phyloP scores from a whole-genome alignment of 2,797 vertebrate genomes.

The Amblyopsis hoosieri region DNA sequence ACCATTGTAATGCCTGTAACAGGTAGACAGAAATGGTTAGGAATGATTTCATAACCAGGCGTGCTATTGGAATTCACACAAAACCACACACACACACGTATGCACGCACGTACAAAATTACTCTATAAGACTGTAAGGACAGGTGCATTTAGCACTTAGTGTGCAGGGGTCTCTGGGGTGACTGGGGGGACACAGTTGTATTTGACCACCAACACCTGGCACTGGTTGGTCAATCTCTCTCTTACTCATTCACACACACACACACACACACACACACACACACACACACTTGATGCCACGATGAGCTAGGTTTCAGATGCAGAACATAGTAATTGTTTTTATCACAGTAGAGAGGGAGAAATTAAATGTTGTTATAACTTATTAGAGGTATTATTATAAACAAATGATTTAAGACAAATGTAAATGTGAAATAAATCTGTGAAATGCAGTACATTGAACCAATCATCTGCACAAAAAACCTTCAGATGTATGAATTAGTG shows the following conservation, averaged over 20 bases:
- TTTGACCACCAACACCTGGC: conserved; percentile 74
- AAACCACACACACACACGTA: too few relatives aligned
- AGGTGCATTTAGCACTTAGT: conserved; percentile 14
- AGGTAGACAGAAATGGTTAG: too few relatives aligned
- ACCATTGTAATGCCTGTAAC: too few relatives aligned
- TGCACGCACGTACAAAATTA: too few relatives aligned
- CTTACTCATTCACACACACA: neutral
- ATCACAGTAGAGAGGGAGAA: conserved; percentile 9
- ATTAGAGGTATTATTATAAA: conserved; percentile 19
- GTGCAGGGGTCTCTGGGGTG: neutral
- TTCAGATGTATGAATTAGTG: conserved; percentile 53
- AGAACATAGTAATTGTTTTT: neutral
- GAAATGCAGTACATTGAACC: conserved; percentile 15
- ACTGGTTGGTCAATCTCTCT: conserved; percentile 58
- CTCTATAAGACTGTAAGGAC: neutral
- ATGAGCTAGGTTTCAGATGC: too few relatives aligned
- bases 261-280: conserved; percentile 3
- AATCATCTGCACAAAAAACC: conserved; percentile 58
- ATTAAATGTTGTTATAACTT: conserved; percentile 17
- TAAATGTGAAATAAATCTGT: conserved; percentile 36
- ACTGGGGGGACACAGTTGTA: conserved; percentile 68
- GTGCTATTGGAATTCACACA: too few relatives aligned
- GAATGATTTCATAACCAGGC: too few relatives aligned
- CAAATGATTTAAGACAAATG: neutral
- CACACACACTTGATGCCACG: neutral